A percentile compares a stretch with the other conserved stretches of the same genome.
These are phyloP conservation scores for Dexiosoma caninum DNA, from an alignment of 2,888 invertebrate species.

Conservation along the genomic window DNA sequence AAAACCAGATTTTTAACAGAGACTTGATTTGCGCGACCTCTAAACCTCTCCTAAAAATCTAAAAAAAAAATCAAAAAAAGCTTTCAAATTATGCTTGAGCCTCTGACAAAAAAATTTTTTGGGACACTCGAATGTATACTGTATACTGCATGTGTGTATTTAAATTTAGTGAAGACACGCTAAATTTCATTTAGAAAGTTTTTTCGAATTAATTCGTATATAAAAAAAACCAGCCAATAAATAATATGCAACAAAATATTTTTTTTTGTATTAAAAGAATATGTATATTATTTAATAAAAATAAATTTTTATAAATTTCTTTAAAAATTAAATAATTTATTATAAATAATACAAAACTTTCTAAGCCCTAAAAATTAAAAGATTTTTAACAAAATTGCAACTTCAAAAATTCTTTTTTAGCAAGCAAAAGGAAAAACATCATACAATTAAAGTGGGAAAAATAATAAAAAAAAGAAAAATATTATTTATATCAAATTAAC, in stretches of 20 bases:
- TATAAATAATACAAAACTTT: slow-evolving; percentile 7
- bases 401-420: slow-evolving; percentile 13
- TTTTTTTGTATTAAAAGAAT: slow-evolving; percentile 36
- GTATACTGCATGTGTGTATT: too few relatives aligned
- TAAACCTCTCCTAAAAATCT: too few relatives aligned
- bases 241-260: slow-evolving; percentile 6
- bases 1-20: too few relatives aligned
- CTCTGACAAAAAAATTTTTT: too few relatives aligned
- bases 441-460: slow-evolving; percentile 12
- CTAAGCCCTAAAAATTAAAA: slow-evolving; percentile 39
- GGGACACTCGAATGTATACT: too few relatives aligned
- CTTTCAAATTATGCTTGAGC: too few relatives aligned
- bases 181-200: too few relatives aligned
- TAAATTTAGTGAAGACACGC: too few relatives aligned
- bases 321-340: slow-evolving; percentile 29
- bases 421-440: slow-evolving; percentile 41
- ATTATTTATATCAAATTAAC: slow-evolving; percentile 24
- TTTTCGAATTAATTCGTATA: too few relatives aligned
- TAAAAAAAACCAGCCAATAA: neutral
- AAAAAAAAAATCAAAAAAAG: too few relatives aligned
- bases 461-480: slow-evolving; percentile 26
- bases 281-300: slow-evolving; percentile 15
- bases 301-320: slow-evolving; percentile 33
- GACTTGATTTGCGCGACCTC: too few relatives aligned
- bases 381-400: slow-evolving; percentile 14